Evolutionary conservation across 2,797 vertebrate genomes (phyloP).

Genomic region (Enteromius anoplus): DNA sequence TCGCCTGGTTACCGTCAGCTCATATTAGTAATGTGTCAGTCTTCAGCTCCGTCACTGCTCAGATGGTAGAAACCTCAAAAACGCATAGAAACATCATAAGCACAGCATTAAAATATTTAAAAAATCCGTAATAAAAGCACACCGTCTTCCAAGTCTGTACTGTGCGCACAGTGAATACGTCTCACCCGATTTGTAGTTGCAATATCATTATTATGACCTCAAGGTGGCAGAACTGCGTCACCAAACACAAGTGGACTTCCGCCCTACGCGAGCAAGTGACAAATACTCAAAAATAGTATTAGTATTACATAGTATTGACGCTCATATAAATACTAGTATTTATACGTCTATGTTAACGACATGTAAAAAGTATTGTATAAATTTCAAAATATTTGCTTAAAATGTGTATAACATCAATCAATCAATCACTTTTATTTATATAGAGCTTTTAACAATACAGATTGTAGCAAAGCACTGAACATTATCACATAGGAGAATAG

Average conservation of each 20-base stretch:
- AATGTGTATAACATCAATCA: neutral
- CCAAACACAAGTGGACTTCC: neutral
- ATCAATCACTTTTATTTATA: no score
- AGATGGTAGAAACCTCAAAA: neutral
- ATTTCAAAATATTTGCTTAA: neutral
- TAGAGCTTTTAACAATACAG: no score
- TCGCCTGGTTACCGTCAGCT: slow-evolving; percentile 14
- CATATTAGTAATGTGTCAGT: neutral
- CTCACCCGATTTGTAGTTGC: neutral
- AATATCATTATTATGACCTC: neutral
- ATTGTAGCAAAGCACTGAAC: no score
- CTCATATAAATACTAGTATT: no score
- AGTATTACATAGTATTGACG: no score
- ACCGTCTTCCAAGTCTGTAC: neutral
- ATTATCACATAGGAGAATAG: no score
- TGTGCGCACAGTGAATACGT: neutral
- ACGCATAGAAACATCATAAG: neutral
- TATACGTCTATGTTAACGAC: neutral
- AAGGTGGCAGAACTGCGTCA: slow-evolving; percentile 35
- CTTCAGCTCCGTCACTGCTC: slow-evolving; percentile 2
- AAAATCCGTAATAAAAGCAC: neutral
- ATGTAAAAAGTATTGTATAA: neutral
- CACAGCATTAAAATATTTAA: neutral
- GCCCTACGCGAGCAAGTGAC: no score
- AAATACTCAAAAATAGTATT: no score